Base-by-base conservation (phyloP, 2,888 invertebrate genomes). In the Parnassius mnemosyne region DNA sequence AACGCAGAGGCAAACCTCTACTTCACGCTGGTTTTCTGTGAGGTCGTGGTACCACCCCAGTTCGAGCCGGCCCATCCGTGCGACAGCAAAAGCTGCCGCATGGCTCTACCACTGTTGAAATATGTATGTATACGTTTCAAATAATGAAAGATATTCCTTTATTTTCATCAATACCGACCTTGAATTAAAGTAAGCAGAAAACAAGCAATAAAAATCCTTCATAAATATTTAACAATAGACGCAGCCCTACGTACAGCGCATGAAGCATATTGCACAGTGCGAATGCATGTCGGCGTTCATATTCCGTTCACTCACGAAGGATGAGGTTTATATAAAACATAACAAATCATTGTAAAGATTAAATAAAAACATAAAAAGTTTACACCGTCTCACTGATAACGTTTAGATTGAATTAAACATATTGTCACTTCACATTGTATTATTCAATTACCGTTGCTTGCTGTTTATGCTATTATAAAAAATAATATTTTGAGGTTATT, bases 191-290 rank as follows among this genome's bases (percentile, higher is more conserved):
- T 52, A 16, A 50, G 2, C 7, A 9, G 41, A 52, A 43, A 16
- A 57, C 41, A 16, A 41, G 20, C 2, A 7, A 53, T 13, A 51
- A 54, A 51, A 64, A 44, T 20, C 46, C 12, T 44, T 51, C 49
- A 57, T 60, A 47, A 54, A 47, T 52, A 61, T 53, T 60, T 16
- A 54, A 60, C 12, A 16, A 58, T 51, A 42, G 43, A 42, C 51
- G 16, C 63, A 64, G 43, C 64, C 64, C 64, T 64, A 54, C 16
- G 50, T 16, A 44, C 11, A 16, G 43, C 44, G 49, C 49, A 20
- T 46, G 58, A 20, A 13, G 64, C 64, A 64, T 64, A 64, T 61
- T 61, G 64, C 64, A 64, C 64, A 54, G 53, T 44, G 64, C 57
- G 60, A 61, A 61, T 46, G 57, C 64, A 60, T 64, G 64, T 58